Conservation (phyloP, 2,113 vertebrate genomes). For the Mustelus asterias region DNA sequence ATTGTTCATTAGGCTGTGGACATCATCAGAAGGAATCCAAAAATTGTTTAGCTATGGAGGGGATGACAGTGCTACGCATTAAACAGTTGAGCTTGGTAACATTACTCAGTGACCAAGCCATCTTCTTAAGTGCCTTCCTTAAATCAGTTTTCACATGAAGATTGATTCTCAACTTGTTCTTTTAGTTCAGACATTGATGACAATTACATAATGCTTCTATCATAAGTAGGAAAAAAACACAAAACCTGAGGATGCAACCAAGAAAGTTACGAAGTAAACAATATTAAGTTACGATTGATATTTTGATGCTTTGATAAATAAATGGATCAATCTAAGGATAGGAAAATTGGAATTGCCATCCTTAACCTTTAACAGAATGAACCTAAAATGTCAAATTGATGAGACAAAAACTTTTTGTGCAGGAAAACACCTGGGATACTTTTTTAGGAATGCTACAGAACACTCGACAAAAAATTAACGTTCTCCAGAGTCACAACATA, state of each 20-base stretch:
- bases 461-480: not conserved
- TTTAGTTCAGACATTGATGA: not conserved
- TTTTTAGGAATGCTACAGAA: not conserved
- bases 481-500: not conserved
- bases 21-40: not conserved
- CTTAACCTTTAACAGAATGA: not conserved
- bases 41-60: not conserved
- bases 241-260: not conserved
- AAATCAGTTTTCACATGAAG: not conserved
- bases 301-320: not conserved
- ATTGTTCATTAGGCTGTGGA: not conserved
- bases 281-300: not conserved
- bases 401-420: not conserved
- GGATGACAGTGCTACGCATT: not conserved
- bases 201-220: not conserved
- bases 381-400: not conserved
- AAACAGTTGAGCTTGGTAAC: not conserved
- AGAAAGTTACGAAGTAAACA: not conserved
- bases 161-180: not conserved
- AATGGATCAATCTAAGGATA: not conserved
- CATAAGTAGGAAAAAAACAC: not conserved
- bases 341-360: not conserved
- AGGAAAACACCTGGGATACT: not conserved
- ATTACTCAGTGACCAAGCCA: not conserved
- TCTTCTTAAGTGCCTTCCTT: not conserved